phyloP scores from a whole-genome alignment of 2,797 vertebrate species.

The Muscicapa striata region DNA sequence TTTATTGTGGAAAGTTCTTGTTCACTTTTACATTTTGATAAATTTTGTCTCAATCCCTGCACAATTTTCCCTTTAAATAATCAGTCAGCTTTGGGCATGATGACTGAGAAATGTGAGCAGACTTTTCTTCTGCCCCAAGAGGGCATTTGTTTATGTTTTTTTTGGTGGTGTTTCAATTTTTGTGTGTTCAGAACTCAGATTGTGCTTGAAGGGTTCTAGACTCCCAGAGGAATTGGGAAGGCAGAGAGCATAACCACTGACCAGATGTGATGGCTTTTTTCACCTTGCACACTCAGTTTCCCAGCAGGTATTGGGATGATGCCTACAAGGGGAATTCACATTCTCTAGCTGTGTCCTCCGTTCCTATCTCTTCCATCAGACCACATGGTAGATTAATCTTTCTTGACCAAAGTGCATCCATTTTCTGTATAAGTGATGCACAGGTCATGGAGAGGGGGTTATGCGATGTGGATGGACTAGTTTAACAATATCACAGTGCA shows the following conservation, averaged over 20 bases:
- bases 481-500: background rate
- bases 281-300: background rate
- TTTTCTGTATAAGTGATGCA: background rate
- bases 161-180: background rate
- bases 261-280: background rate
- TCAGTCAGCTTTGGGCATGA: background rate
- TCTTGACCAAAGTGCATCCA: background rate
- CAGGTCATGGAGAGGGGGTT: background rate
- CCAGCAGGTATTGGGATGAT: background rate
- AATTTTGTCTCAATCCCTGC: background rate
- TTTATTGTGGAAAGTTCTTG: background rate
- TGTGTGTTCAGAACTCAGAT: background rate
- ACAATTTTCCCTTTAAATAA: background rate
- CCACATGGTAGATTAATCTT: background rate
- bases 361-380: background rate
- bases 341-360: background rate
- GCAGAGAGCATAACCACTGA: background rate
- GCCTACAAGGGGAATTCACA: background rate
- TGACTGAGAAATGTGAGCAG: background rate
- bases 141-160: background rate
- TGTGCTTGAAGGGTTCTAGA: background rate
- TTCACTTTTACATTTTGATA: background rate
- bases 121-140: background rate
- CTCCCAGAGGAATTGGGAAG: fast-evolving
- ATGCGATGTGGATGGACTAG: background rate